Evolutionary conservation across 2,113 vertebrate genomes (phyloP).

Genomic region (Phalacrocorax carbo): DNA sequence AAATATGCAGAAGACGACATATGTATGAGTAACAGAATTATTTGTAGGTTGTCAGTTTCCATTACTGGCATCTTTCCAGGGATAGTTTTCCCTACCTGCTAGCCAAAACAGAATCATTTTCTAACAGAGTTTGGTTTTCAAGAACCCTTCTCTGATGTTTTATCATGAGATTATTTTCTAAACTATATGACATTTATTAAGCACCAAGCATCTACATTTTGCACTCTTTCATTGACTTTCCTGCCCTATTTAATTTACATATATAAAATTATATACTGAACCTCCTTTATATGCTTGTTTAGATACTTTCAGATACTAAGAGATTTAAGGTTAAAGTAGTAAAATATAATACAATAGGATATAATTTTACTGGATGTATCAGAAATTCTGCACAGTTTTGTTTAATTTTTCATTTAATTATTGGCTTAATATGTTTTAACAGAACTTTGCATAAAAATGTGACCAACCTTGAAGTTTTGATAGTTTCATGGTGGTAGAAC

Average conservation of each 20-base stretch:
- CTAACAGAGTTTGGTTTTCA: not conserved
- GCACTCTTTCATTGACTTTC: not conserved
- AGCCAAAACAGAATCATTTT: not conserved
- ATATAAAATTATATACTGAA: not conserved
- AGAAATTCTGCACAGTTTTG: not conserved
- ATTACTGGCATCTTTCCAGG: not conserved
- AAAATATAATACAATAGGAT: not conserved
- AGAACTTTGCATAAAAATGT: not conserved
- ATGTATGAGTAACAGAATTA: not conserved
- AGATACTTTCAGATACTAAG: not conserved
- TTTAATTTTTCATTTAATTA: not conserved
- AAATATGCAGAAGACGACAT: not conserved
- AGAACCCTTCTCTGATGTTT: not conserved
- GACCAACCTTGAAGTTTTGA: not conserved
- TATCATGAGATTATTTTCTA: not conserved
- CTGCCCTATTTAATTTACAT: not conserved
- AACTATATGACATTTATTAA: not conserved
- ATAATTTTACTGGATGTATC: not conserved
- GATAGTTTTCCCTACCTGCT: not conserved
- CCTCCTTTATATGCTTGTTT: not conserved
- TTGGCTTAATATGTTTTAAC: not conserved
- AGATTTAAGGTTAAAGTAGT: not conserved
- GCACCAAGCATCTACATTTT: not conserved
- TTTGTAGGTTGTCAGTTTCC: not conserved
- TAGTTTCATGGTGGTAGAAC: not conserved